Conservation (phyloP, 2,113 vertebrate genomes). For the Gavia stellata region DNA sequence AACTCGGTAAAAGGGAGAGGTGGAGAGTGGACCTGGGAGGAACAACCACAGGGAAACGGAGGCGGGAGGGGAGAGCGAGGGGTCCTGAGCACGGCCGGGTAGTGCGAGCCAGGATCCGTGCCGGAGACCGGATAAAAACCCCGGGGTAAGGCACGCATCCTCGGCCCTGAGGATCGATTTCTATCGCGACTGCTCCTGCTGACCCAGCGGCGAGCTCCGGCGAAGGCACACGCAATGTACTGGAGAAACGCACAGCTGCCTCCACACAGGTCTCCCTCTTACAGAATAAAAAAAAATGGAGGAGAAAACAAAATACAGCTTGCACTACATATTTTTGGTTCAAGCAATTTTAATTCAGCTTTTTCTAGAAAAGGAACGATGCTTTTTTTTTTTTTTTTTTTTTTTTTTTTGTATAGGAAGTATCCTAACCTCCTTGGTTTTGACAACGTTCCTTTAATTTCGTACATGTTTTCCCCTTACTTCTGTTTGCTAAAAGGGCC, state of each 20-base stretch:
- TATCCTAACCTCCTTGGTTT: background rate
- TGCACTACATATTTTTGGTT: background rate
- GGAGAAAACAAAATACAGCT: background rate
- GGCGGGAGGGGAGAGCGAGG: background rate
- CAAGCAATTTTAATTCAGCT: background rate
- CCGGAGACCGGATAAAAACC: fast-evolving
- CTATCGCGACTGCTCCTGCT: background rate
- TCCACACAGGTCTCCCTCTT: too few species aligned
- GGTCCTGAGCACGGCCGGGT: too few species aligned
- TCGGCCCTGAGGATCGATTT: background rate
- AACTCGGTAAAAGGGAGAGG: background rate
- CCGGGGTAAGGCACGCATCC: background rate
- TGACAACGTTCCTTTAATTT: background rate
- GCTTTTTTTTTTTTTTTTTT: too few species aligned
- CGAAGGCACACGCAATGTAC: too few species aligned
- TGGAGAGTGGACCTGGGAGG: background rate
- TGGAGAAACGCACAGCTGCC: background rate
- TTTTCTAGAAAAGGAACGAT: background rate
- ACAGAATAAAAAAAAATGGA: background rate
- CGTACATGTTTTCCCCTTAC: fast-evolving
- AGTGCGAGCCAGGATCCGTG: background rate
- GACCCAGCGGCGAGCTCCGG: background rate
- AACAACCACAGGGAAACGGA: background rate
- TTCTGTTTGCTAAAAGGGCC: background rate
- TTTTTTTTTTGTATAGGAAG: background rate